Base-by-base conservation (phyloP, 2,113 vertebrate species). In the Vireo altiloquus region DNA sequence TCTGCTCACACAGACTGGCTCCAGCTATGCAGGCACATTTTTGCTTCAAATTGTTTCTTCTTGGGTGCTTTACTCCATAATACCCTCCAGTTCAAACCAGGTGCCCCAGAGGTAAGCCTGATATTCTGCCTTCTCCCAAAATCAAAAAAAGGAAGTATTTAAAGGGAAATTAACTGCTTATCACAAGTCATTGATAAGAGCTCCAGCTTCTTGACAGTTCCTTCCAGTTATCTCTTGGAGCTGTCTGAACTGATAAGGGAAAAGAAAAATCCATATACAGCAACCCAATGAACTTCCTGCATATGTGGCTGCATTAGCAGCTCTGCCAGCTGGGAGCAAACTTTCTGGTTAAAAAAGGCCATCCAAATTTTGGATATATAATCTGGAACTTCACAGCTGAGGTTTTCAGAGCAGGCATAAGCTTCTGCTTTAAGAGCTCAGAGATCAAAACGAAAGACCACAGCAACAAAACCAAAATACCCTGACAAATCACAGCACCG, bases 381-480 rank as follows among this genome's bases (percentile, higher is more conserved):
- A 66, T 25, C 39, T 79, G 39, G 25, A 89, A 53, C 39, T 78
- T 75, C 47, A 83, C 11, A 42, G 18, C 33, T 77, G 35, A 88
- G 47, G 39, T 74, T 78, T 86, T 16, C 56, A 65, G 33, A 86
- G 24, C 18, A 50, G 12, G 33, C 11, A 39, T 2, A 6, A 89
- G 15, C 59, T 52, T 72, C 82, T 77, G 31, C 85, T 87, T 80
- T 75, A 79, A 81, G 50, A 70, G 42, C 39, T 79, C 57, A 24
- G 27, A 68, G 50, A 60, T 37, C 17, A 49, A 47, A 90, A 92
- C 31, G 33, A 49, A 74, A 87, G 78, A 74, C 56, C 87, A 94
- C 87, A 91, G 83, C 83, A 92, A 87, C 92, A 84, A 91, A 93
- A 78, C 72, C 49, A 94, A 97, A 94, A 93, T 66, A 90, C 60